Evolutionary conservation across 1,140 invertebrate species (phyloP), one percentile per base, ranked within the genome.

Genomic region (Brachionus angularis): DNA sequence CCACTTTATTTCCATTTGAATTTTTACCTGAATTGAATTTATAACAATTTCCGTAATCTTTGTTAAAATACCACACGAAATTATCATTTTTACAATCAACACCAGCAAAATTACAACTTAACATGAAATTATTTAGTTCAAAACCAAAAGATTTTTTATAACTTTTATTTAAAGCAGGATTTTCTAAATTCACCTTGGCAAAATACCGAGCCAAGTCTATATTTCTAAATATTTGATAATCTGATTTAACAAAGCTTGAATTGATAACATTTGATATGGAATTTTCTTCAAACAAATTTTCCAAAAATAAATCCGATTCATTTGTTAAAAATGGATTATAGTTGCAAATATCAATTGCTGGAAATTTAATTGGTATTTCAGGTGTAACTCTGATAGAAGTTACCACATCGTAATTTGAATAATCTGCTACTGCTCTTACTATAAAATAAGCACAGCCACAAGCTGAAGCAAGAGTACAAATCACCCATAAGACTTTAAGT

Each of bases 11-110:
- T 67, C 62, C 62, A 21, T 67, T 50, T 33, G 1, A 4, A 16
- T 10, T 18, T 27, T 34, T 46, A 7, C 62, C 62, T 46, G 14
- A 12, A 34, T 67, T 67, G 18, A 67, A 67, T 18, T 27, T 1
- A 34, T 67, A 67, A 23, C 62, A 67, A 23, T 47, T 67, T 10
- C 62, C 62, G 21, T 21, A 47, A 34, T 16, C 16, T 1, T 23
- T 3, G 31, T 67, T 42, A 50, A 29, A 67, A 34, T 67, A 67
- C 25, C 29, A 67, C 21, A 67, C 44, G 5, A 67, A 23, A 46
- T 67, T 21, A 10, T 67, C 23, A 3, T 7, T 16, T 2, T 31
- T 29, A 67, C 62, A 67, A 50, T 23, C 39, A 25, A 8, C 12
- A 21, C 4, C 18, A 36, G 8, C 16, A 5, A 36, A 8, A 18